These are phyloP conservation scores for Basileuterus tristriatus DNA, from an alignment of 2,797 vertebrate species.

Conservation along the genomic window DNA sequence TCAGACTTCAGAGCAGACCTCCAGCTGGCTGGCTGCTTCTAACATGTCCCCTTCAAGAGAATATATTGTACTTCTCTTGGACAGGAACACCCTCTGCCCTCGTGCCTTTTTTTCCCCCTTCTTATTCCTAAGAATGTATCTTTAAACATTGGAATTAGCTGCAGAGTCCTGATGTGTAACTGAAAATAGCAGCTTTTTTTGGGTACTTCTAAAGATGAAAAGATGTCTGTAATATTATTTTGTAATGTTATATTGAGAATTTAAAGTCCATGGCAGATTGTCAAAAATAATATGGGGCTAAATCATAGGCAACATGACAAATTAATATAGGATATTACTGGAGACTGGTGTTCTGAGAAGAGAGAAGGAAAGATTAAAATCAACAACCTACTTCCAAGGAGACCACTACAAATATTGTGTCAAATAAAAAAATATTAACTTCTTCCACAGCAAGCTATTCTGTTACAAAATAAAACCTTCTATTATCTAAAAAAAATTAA, in stretches of 20 bases:
- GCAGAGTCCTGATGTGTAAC: not conserved
- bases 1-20: not conserved
- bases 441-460: not conserved
- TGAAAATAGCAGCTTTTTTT: not conserved
- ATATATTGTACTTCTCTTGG: not conserved
- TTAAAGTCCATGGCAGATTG: not conserved
- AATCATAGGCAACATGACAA: not conserved
- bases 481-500: not conserved
- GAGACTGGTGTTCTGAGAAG: not conserved
- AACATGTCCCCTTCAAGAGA: not conserved
- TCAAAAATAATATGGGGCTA: not conserved
- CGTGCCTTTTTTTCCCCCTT: fast-evolving
- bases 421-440: not conserved
- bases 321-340: not conserved
- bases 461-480: not conserved
- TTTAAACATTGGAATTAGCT: not conserved
- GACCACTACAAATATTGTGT: not conserved
- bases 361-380: not conserved
- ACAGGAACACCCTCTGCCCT: not conserved
- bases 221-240: not conserved
- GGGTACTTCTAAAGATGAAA: not conserved
- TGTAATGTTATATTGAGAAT: not conserved
- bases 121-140: not conserved
- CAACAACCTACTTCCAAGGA: not conserved
- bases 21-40: not conserved